phyloP scores from a whole-genome alignment of 2,113 vertebrate species.

The Motacilla tschutschensis region DNA sequence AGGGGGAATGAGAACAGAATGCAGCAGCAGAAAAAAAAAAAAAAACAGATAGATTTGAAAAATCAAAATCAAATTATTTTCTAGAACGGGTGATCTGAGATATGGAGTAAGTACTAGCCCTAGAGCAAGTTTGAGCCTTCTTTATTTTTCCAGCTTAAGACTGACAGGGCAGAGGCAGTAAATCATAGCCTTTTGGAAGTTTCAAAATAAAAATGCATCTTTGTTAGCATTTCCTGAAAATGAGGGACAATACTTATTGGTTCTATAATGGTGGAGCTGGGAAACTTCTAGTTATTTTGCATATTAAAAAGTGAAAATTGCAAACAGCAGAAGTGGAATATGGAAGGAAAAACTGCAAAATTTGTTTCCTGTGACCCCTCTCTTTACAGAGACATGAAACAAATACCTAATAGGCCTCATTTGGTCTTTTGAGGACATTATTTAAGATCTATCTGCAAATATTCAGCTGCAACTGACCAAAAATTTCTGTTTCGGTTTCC shows the following conservation, averaged over 20 bases:
- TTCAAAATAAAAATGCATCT: not conserved
- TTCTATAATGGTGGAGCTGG: not conserved
- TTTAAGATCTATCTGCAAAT: not conserved
- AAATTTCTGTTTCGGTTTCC: not conserved
- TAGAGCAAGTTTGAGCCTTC: not conserved
- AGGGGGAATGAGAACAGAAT: accelerated
- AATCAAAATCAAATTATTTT: not conserved
- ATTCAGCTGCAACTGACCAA: not conserved
- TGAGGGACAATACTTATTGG: not conserved
- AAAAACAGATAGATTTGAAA: not conserved
- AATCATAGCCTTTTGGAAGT: not conserved
- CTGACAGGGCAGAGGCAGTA: not conserved
- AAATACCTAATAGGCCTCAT: not conserved
- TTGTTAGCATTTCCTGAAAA: not conserved
- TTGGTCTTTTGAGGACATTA: not conserved
- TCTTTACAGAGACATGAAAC: not conserved
- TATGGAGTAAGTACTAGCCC: not conserved
- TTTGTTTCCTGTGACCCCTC: not conserved
- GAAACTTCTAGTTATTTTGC: not conserved
- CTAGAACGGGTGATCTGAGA: not conserved
- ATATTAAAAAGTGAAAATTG: not conserved
- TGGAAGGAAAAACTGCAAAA: not conserved
- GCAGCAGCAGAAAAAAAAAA: not conserved
- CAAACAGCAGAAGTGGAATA: not conserved
- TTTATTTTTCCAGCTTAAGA: not conserved